Evolutionary conservation across 2,113 vertebrate species (phyloP), one percentile per base, ranked within the genome.

Genomic region (Gobio gobio): DNA sequence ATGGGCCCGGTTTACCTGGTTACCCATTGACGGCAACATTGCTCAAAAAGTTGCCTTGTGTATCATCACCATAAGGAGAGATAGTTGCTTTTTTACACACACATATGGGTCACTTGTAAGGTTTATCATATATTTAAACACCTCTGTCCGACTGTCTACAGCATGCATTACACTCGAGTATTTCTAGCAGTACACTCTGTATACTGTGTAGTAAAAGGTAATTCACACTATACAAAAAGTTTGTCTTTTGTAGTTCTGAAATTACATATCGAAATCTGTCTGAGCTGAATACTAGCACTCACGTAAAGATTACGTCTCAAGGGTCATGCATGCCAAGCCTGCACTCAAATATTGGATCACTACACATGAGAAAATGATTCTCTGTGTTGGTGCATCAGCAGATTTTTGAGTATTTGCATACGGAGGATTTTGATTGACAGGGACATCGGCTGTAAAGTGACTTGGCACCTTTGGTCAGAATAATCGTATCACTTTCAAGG

Each of bases 401-500:
- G 89, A 91, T 92, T 92, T 83, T 68, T 86, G 77, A 90, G 91
- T 90, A 88, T 91, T 90, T 87, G 87, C 89, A 87, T 86, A 75
- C 81, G 40, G 61, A 43, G 43, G 2, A 9, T 20, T 84, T 66
- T 92, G 93, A 94, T 87, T 93, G 94, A 93, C 91, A 82, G 88
- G 73, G 78, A 89, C 93, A 90, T 89, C 93, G 91, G 94, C 91
- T 88, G 24, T 79, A 83, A n/a, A 82, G 78, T 92, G 91, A 90
- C 89, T 89, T 81, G 78, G 83, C 90, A 89, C 87, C 87, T 90
- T 89, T 63, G 82, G 90, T 85, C 83, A 84, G 88, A 76, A 87
- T 87, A 85, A 81, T 81, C 61, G 64, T 89, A 87, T 93, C 89
- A 61, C 85, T 92, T 90, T 43, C 51, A 89, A 63, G 82, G 88